phyloP scores from a whole-genome alignment of 2,113 vertebrate species.

The Artemisiospiza belli region DNA sequence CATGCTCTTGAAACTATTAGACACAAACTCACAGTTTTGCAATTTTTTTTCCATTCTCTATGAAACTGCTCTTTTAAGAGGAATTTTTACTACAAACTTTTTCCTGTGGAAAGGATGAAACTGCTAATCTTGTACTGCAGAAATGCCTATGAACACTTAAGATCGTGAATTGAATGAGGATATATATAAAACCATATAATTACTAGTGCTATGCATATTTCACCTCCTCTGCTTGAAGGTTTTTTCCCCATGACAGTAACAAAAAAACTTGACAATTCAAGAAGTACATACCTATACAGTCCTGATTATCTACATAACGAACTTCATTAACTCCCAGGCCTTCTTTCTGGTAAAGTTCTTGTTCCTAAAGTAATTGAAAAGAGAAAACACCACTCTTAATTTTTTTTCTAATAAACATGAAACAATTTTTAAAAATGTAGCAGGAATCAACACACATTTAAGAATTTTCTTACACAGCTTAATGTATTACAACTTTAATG shows the following conservation, averaged over 20 bases:
- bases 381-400: not conserved
- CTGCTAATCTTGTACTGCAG: not conserved
- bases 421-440: not conserved
- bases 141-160: not conserved
- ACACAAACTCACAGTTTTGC: not conserved
- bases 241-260: not conserved
- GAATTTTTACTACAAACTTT: not conserved
- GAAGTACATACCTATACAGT: slow-evolving; percentile 89
- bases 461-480: not conserved
- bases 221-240: not conserved
- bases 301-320: slow-evolving; percentile 98
- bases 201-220: not conserved
- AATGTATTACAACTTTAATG: not conserved
- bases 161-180: not conserved
- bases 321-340: slow-evolving; percentile 97
- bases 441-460: not conserved
- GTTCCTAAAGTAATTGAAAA: slow-evolving; percentile 75
- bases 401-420: not conserved
- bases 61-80: not conserved
- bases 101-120: not conserved
- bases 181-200: not conserved
- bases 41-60: not conserved
- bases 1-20: not conserved
- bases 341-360: slow-evolving; percentile 96
- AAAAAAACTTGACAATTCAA: not conserved